Evolutionary conservation across 2,113 vertebrate genomes (phyloP).

Genomic region (Caloenas nicobarica): DNA sequence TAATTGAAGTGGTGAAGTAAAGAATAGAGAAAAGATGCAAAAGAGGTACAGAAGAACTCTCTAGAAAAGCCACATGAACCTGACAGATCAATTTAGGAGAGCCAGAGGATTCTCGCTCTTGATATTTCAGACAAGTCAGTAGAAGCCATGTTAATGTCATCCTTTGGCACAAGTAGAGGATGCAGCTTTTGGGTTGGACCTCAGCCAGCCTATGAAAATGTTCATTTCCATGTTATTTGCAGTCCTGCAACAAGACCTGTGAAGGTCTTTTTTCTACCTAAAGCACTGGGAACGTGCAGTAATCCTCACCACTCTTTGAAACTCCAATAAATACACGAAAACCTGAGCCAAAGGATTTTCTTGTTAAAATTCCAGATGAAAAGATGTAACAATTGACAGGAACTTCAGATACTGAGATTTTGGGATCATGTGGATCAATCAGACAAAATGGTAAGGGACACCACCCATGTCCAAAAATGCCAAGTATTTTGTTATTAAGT

Average conservation of each 20-base stretch:
- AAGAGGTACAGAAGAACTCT: not conserved
- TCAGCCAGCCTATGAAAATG: not conserved
- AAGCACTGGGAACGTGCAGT: not conserved
- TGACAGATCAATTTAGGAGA: not conserved
- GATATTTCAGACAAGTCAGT: not conserved
- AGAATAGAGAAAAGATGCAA: not conserved
- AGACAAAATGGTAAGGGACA: not conserved
- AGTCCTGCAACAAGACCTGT: not conserved
- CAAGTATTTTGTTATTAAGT: not conserved
- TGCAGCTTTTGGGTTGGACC: not conserved
- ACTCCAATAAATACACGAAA: not conserved
- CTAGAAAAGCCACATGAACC: not conserved
- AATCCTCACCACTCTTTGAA: not conserved
- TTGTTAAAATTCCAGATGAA: not conserved
- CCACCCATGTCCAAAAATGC: not conserved
- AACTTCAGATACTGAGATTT: not conserved
- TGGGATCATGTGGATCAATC: not conserved
- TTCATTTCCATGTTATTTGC: rapidly evolving
- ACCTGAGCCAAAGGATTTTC: not conserved
- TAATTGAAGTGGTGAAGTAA: not conserved
- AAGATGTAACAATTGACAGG: not conserved
- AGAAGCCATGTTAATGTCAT: not conserved
- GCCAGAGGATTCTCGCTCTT: not conserved
- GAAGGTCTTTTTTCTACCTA: not conserved
- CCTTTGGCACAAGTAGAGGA: not conserved